These are phyloP conservation scores for Caenorhabditis sp. DNA, from an alignment of 2,888 invertebrate species.

Conservation along the genomic window DNA sequence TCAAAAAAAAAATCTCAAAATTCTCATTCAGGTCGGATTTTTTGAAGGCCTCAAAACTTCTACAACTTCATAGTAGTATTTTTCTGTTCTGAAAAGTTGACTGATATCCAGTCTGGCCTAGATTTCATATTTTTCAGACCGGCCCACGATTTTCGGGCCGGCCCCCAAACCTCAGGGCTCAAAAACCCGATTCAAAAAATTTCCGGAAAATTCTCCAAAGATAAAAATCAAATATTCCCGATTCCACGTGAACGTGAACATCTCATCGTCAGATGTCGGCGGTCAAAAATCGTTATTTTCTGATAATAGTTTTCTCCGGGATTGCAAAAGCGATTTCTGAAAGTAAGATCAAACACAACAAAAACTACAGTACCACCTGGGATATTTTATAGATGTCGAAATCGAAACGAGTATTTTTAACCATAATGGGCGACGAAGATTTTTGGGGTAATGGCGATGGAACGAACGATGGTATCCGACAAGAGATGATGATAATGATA, in stretches of 20 bases:
- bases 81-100: no score
- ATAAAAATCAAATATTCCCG: no score
- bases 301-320: not conserved
- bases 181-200: no score
- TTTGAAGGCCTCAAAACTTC: no score
- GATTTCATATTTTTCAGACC: no score
- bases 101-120: no score
- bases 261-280: not conserved
- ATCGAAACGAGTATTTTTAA: constrained; percentile 41
- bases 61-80: no score
- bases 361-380: constrained; percentile 1
- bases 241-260: not conserved
- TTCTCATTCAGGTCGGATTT: no score
- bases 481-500: not conserved
- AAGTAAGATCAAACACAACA: not conserved
- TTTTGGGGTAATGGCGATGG: constrained; percentile 48
- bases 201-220: no score
- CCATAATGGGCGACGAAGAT: constrained; percentile 35
- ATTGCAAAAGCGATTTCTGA: constrained; percentile 2
- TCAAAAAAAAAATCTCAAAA: no score
- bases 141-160: no score
- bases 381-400: constrained; percentile 33
- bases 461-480: not conserved
- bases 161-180: no score
- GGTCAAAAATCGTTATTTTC: not conserved